Base-by-base conservation (phyloP, 2,113 vertebrate species). In the Bostrychus sinensis region DNA sequence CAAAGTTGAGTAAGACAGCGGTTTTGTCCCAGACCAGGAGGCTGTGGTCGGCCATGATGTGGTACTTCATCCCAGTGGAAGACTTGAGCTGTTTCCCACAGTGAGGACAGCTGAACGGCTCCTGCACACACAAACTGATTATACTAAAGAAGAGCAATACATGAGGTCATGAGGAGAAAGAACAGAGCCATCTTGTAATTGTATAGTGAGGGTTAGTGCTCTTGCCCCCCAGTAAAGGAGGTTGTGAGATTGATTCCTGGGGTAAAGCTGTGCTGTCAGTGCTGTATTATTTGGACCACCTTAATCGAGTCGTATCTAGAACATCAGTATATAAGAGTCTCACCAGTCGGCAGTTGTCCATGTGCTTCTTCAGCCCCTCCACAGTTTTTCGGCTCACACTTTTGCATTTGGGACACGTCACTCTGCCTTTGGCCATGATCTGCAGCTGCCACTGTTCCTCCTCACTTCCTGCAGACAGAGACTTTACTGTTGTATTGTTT, bases 1-100 rank as follows among this genome's bases (percentile, higher is more conserved):
- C n/a, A n/a, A n/a, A n/a, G n/a, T n/a, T n/a, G n/a, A n/a, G n/a
- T n/a, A n/a, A n/a, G n/a, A n/a, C n/a, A n/a, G n/a, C 5, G 30
- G 30, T 32, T 2, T 2, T 26, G 25, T 1, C 4, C 30, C 73
- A 89, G 89, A 98, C 96, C 95, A 95, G 85, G 62, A 93, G 94
- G 71, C 94, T 97, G 81, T 98, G 96, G 73, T 98, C 96, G 23
- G 96, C 96, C 96, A 98, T 96, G 86, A 98, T 84, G 14, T 98
- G 96, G 76, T 98, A 98, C 83, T 97, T 98, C 94, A 98, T 97
- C 67, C 96, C 96, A 23, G 95, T 95, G 54, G 93, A 88, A 19
- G 96, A 97, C 78, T 95, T 96, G 20, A 98, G 92, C 55, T 97
- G 95, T 79, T 97, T 98, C 50, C 93, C 95, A 30, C 96, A 98